Percentiles rank a stretch among this genome's conserved stretches.
Evolutionary conservation across 1,140 invertebrate genomes (phyloP).

Genomic region (Drosophila kohkoa): DNA sequence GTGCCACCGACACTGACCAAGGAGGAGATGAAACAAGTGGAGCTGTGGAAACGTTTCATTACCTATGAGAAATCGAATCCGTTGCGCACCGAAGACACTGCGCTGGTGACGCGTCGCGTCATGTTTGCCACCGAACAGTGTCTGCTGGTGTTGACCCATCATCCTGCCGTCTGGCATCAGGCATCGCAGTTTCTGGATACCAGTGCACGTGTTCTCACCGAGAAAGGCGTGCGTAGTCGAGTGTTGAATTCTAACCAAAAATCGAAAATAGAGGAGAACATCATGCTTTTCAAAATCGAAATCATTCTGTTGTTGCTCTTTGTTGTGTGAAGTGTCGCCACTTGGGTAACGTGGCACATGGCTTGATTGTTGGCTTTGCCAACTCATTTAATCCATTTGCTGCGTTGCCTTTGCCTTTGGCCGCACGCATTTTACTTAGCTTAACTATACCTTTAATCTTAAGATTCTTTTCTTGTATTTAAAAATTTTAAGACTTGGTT

Average conservation of each 20-base stretch:
- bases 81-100: slow-evolving; percentile 96
- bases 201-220: slow-evolving; percentile 95
- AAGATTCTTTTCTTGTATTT: slow-evolving; percentile 1
- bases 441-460: not conserved
- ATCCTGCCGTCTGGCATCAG: slow-evolving; percentile 99
- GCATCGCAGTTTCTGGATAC: slow-evolving; percentile 98
- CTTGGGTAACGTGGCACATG: slow-evolving; percentile 69
- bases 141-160: slow-evolving; percentile 97
- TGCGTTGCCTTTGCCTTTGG: slow-evolving; percentile 60
- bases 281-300: slow-evolving; percentile 44
- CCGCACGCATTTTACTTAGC: slow-evolving; percentile 67
- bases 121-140: slow-evolving; percentile 99
- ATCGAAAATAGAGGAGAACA: slow-evolving; percentile 62
- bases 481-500: not conserved
- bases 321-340: slow-evolving; percentile 67
- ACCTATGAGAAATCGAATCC: slow-evolving; percentile 99
- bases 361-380: not conserved
- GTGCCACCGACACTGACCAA: slow-evolving; percentile 95
- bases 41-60: slow-evolving; percentile 99
- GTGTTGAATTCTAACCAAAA: slow-evolving; percentile 9
- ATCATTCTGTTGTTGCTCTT: slow-evolving; percentile 39
- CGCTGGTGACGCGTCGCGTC: slow-evolving; percentile 95
- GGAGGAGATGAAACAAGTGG: slow-evolving; percentile 98
- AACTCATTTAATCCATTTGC: slow-evolving; percentile 44
- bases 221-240: slow-evolving; percentile 93